Percentiles rank a stretch among this genome's conserved stretches.
Conservation (phyloP, 2,888 invertebrate genomes). For the Prosopocoilus inquinatus region DNA sequence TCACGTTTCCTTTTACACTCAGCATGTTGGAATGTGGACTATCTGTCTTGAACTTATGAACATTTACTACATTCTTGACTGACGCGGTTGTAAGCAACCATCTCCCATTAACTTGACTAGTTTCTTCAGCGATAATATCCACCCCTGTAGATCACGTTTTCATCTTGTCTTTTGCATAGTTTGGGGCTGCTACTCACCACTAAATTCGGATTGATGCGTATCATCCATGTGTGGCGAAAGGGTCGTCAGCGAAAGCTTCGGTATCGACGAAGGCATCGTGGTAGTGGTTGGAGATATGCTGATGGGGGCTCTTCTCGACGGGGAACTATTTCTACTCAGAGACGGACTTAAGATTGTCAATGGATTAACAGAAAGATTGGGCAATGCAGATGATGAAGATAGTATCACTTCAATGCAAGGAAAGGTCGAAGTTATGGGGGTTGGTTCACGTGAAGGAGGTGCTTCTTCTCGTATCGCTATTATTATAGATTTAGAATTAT, state of each 20-base stretch:
- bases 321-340: conserved; percentile 35
- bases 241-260: conserved; percentile 12
- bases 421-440: conserved; percentile 42
- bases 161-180: conserved; percentile 5
- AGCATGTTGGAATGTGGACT: conserved; percentile 41
- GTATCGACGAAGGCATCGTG: conserved; percentile 39
- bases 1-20: conserved; percentile 37
- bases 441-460: conserved; percentile 55
- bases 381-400: conserved; percentile 36
- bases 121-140: conserved; percentile 12
- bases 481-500: conserved; percentile 75
- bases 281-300: conserved; percentile 42
- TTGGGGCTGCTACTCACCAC: conserved; percentile 15
- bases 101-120: conserved; percentile 18
- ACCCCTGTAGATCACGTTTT: conserved; percentile 5
- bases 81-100: conserved; percentile 25
- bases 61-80: conserved; percentile 43
- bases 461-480: conserved; percentile 85
- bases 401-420: conserved; percentile 5
- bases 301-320: conserved; percentile 30
- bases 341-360: conserved; percentile 42
- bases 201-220: conserved; percentile 32
- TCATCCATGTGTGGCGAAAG: conserved; percentile 37
- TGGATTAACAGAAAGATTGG: conserved; percentile 31
- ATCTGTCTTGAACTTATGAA: conserved; percentile 37